These are phyloP conservation scores for Drosophila auraria DNA, from an alignment of 1,140 invertebrate genomes.

Conservation along the genomic window DNA sequence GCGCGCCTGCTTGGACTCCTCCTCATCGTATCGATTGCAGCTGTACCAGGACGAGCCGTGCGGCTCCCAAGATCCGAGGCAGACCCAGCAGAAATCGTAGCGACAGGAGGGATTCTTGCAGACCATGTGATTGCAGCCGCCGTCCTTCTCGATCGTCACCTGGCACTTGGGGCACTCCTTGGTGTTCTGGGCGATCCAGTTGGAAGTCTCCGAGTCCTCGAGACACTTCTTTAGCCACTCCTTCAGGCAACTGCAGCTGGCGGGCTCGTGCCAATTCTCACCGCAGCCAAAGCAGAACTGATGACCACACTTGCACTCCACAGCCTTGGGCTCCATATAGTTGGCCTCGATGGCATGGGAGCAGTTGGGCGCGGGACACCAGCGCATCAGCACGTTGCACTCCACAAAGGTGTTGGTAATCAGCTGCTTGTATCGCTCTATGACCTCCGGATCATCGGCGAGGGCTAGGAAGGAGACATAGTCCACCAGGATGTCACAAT, in stretches of 20 bases:
- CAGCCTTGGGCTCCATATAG: constrained; percentile 94
- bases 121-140: constrained; percentile 99
- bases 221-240: constrained; percentile 99
- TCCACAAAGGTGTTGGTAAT: constrained; percentile 99
- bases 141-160: constrained; percentile 99
- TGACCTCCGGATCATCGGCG: constrained; percentile 95
- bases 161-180: constrained; percentile 99
- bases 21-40: constrained; percentile 99
- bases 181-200: constrained; percentile 99
- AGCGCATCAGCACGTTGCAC: constrained; percentile 97
- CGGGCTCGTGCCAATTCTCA: constrained; percentile 99
- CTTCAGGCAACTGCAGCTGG: constrained; percentile 95
- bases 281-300: constrained; percentile 98
- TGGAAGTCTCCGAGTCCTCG: constrained; percentile 99
- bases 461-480: constrained; percentile 97
- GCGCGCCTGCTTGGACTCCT: constrained; percentile 97
- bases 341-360: constrained; percentile 97
- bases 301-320: constrained; percentile 96
- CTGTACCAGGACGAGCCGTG: constrained; percentile 99
- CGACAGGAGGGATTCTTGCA: constrained; percentile 99
- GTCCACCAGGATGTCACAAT: constrained; percentile 97
- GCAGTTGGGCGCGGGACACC: constrained; percentile 99
- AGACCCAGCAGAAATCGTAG: constrained; percentile 99
- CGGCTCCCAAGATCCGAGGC: constrained; percentile 99
- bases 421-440: constrained; percentile 98